Conservation (phyloP, 2,888 invertebrate genomes). For the Chelonus formosanus region DNA sequence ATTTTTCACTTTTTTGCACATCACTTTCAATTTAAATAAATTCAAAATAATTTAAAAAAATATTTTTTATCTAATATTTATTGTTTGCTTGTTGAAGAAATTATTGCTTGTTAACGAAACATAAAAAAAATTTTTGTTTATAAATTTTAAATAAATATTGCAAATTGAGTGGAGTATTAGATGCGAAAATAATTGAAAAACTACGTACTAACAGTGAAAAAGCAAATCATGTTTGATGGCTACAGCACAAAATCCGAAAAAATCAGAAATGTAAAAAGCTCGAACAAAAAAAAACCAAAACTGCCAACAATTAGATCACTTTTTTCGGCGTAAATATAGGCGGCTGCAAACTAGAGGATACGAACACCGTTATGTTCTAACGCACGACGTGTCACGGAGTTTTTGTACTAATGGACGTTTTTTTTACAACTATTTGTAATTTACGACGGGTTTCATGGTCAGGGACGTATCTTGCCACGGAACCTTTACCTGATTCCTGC, state of each 20-base stretch:
- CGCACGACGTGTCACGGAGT: conserved; percentile 49
- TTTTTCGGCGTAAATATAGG: conserved; percentile 29
- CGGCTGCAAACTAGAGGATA: conserved; percentile 42
- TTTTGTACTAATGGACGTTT: conserved; percentile 47
- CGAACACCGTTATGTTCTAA: conserved; percentile 51
- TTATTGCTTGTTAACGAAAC: too few relatives aligned
- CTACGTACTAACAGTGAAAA: not conserved
- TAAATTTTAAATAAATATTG: too few relatives aligned
- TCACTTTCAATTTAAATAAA: not conserved
- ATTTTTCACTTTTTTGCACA: not conserved
- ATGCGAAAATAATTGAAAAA: not conserved
- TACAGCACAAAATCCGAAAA: not conserved
- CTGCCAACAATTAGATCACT: conserved; percentile 36
- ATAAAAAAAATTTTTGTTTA: too few relatives aligned
- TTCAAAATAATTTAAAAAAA: too few relatives aligned
- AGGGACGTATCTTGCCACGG: conserved; percentile 40
- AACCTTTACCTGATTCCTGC: conserved; percentile 38
- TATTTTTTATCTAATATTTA: too few relatives aligned
- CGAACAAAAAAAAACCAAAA: conserved; percentile 16
- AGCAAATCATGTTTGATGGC: not conserved
- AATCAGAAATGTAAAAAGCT: conserved; percentile 27
- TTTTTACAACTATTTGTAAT: conserved; percentile 45
- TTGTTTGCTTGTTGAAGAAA: too few relatives aligned
- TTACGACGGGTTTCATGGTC: conserved; percentile 49
- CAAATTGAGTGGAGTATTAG: too few relatives aligned